Percentiles rank a stretch among this genome's conserved stretches.
phyloP scores from a whole-genome alignment of 2,113 vertebrate species.

The Gulo gulo region DNA sequence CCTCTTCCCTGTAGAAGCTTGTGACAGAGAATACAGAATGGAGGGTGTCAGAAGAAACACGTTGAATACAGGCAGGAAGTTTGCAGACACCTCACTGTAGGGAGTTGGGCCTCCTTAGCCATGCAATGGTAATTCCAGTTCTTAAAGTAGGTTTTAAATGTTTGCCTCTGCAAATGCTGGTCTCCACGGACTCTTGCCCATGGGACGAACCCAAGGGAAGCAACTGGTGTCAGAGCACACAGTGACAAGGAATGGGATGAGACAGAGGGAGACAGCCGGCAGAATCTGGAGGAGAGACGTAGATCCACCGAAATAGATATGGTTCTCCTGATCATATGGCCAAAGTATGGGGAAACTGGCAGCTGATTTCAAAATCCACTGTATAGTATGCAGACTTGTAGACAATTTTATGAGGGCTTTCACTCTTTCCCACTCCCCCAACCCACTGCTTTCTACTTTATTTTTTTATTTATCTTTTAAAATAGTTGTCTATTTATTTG shows the following conservation, averaged over 20 bases:
- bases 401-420: background rate
- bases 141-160: background rate
- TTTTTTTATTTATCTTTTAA: slow-evolving; percentile 30
- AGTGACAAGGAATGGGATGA: background rate
- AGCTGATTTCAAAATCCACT: background rate
- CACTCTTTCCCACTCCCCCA: background rate
- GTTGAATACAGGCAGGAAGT: background rate
- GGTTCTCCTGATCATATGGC: background rate
- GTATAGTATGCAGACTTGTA: rapidly evolving
- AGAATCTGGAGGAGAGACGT: too few species aligned
- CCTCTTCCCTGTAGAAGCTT: background rate
- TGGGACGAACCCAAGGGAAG: background rate
- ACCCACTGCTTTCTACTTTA: slow-evolving; percentile 30
- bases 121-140: background rate
- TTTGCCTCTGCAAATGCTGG: background rate
- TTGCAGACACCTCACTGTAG: background rate
- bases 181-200: background rate
- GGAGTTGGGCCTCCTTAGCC: background rate
- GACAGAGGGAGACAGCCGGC: background rate
- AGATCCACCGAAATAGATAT: background rate
- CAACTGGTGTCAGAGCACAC: background rate
- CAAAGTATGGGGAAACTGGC: background rate
- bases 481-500: background rate
- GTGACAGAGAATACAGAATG: background rate
- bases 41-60: background rate